A percentile compares a stretch with the other conserved stretches of the same genome.
Conservation (phyloP, 2,888 invertebrate species). For the Torymus auratus region DNA sequence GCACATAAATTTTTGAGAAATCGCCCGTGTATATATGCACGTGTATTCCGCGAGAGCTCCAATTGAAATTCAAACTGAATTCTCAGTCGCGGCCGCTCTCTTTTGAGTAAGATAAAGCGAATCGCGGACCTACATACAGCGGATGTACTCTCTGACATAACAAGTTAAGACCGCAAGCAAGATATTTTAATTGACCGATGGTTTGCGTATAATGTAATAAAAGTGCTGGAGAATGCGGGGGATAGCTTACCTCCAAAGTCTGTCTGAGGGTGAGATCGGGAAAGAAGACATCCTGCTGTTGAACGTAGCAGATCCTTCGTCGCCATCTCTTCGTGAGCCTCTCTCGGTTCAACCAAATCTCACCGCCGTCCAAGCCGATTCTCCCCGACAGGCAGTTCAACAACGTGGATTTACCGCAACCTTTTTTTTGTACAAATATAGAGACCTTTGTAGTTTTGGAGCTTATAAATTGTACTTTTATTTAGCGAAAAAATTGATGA, state of each 20-base stretch:
- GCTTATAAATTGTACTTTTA: not conserved
- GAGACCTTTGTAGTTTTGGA: not conserved
- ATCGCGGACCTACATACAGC: too few species aligned
- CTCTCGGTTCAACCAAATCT: constrained; percentile 82
- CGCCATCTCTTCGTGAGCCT: constrained; percentile 84
- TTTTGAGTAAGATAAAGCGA: too few species aligned
- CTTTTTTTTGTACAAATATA: constrained; percentile 69
- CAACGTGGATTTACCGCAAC: constrained; percentile 87
- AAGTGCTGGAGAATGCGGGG: not conserved
- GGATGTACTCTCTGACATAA: too few species aligned
- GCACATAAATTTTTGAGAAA: too few species aligned
- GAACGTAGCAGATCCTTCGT: constrained; percentile 87
- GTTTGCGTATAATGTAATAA: too few species aligned
- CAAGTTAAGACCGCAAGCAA: too few species aligned
- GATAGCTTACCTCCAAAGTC: constrained; percentile 81
- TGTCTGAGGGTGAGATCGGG: constrained; percentile 87
- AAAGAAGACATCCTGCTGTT: constrained; percentile 90
- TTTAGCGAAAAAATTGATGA: not conserved
- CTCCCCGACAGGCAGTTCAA: constrained; percentile 87
- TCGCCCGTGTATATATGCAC: too few species aligned
- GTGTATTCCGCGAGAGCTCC: too few species aligned
- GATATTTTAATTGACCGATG: too few species aligned
- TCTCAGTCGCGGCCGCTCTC: too few species aligned
- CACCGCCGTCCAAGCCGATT: constrained; percentile 82
- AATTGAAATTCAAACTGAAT: too few species aligned